Percentiles rank a stretch among this genome's conserved stretches.
Conservation (phyloP, 2,113 vertebrate genomes). For the Dunckerocampus dactyliophorus region DNA sequence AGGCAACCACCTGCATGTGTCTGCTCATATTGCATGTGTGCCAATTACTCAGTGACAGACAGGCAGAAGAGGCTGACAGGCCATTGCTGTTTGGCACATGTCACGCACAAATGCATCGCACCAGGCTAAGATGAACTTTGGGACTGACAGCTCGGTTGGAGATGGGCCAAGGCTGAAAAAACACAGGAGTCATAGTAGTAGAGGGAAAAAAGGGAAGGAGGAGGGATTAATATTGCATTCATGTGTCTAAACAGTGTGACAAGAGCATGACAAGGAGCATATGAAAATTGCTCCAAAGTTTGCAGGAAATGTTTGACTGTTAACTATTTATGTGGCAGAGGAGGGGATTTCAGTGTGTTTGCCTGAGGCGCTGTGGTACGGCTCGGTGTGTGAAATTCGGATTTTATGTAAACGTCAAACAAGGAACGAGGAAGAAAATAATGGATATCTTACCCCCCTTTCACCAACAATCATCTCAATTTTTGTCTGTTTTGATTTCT, state of each 20-base stretch:
- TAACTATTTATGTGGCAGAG: slow-evolving; percentile 54
- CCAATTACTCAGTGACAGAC: slow-evolving; percentile 75
- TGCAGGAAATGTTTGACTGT: slow-evolving; percentile 36
- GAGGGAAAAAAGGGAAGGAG: slow-evolving; percentile 9
- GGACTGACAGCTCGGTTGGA: slow-evolving; percentile 68
- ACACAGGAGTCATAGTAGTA: slow-evolving; percentile 48
- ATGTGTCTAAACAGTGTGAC: slow-evolving; percentile 56
- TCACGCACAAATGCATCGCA: slow-evolving; percentile 64
- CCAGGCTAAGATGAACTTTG: slow-evolving; percentile 47
- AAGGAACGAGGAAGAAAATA: slow-evolving; percentile 43
- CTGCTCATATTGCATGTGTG: slow-evolving; percentile 60
- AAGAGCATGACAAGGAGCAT: slow-evolving; percentile 45
- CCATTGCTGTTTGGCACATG: slow-evolving; percentile 72
- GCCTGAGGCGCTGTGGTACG: slow-evolving; percentile 40
- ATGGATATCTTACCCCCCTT: slow-evolving; percentile 16
- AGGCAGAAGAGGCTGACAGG: slow-evolving; percentile 65
- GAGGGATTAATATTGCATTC: slow-evolving; percentile 60
- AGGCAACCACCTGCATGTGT: slow-evolving; percentile 71
- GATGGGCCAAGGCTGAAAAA: slow-evolving; percentile 54
- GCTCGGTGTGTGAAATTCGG: slow-evolving; percentile 46
- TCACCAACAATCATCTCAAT: slow-evolving; percentile 4
- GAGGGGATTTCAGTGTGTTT: slow-evolving; percentile 33
- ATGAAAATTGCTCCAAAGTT: slow-evolving; percentile 54
- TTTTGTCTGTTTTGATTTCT: slow-evolving; percentile 24
- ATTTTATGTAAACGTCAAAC: slow-evolving; percentile 48